Evolutionary conservation across 1,140 invertebrate species (phyloP).

Genomic region (Pseudomyrmex concolor): DNA sequence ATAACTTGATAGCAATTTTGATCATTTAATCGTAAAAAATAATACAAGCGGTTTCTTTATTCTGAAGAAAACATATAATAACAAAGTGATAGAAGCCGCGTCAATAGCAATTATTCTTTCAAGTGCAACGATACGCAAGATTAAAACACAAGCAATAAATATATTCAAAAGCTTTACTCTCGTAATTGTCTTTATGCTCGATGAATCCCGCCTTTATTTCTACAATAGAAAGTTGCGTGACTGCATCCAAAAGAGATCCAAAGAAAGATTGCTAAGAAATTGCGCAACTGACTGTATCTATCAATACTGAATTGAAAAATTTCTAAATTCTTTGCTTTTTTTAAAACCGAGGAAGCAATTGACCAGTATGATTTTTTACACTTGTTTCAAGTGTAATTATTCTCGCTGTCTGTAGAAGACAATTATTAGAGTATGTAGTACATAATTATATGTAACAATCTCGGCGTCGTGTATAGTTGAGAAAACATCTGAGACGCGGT

Average conservation of each 20-base stretch:
- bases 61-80: background rate
- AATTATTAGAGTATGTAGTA: background rate
- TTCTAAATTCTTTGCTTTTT: slow-evolving; percentile 3
- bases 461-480: background rate
- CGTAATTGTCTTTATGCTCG: slow-evolving; percentile 69
- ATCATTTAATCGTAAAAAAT: background rate
- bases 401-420: background rate
- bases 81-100: background rate
- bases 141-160: slow-evolving; percentile 82
- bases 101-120: slow-evolving; percentile 50
- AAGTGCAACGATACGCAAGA: slow-evolving; percentile 53
- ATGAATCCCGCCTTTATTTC: slow-evolving; percentile 69
- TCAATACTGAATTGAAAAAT: background rate
- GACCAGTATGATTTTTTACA: no score
- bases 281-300: slow-evolving; percentile 1
- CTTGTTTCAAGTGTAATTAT: no score
- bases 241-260: slow-evolving; percentile 36
- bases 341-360: background rate
- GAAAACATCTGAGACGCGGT: slow-evolving; percentile 37
- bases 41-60: background rate
- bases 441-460: background rate
- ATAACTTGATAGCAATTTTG: background rate
- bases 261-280: slow-evolving; percentile 36
- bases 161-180: slow-evolving; percentile 80
- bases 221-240: slow-evolving; percentile 1